Conservation (phyloP, 2,797 vertebrate species). For the Rallus crepitans region DNA sequence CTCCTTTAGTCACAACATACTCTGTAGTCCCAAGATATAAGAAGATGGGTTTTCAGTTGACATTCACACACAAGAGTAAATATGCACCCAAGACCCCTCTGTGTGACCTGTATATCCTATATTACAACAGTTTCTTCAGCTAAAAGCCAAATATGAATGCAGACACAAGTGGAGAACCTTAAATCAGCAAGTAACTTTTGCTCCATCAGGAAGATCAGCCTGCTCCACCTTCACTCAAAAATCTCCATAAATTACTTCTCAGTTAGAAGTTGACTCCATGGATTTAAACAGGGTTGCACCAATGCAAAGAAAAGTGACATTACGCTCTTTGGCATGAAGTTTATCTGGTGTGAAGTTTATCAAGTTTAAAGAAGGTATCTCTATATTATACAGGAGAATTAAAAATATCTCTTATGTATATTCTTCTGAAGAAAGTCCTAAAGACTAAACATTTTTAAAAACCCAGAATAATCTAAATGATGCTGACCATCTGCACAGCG, state of each 20-base stretch:
- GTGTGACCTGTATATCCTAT: background rate
- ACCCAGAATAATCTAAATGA: background rate
- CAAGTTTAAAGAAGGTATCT: background rate
- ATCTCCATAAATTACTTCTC: background rate
- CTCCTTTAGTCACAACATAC: background rate
- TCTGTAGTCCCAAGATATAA: background rate
- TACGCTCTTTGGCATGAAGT: background rate
- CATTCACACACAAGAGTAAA: background rate
- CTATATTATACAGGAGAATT: background rate
- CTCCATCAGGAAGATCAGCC: background rate
- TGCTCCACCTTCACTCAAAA: background rate
- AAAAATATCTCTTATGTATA: background rate
- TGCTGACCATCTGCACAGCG: background rate
- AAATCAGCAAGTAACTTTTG: background rate
- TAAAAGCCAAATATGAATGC: background rate
- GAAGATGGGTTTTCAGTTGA: background rate
- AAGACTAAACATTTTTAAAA: background rate
- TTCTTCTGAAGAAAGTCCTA: background rate
- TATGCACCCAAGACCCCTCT: background rate
- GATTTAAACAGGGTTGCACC: background rate
- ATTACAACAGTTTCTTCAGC: background rate
- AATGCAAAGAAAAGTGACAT: background rate
- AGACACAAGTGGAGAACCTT: background rate
- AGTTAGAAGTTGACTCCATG: background rate
- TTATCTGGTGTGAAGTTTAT: background rate